These are phyloP conservation scores for Trematocara stigmaticum DNA, from an alignment of 2,113 vertebrate species.

Conservation along the genomic window DNA sequence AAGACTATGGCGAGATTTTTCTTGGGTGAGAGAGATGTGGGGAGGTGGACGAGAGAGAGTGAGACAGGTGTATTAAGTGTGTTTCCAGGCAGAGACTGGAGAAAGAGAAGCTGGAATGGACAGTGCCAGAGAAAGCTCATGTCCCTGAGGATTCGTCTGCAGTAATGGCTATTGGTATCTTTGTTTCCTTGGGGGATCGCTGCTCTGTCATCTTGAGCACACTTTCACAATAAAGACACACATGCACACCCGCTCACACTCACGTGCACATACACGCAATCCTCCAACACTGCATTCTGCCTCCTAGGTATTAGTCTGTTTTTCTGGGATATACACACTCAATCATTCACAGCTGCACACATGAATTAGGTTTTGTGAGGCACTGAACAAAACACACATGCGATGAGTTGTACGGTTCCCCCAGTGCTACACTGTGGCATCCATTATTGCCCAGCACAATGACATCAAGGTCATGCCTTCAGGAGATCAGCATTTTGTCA, in stretches of 20 bases:
- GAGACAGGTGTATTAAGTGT: constrained; percentile 7
- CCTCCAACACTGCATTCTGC: not conserved
- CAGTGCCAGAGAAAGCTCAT: not conserved
- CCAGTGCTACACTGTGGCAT: not conserved
- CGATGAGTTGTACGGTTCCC: not conserved
- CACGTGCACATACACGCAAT: not conserved
- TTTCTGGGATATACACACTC: not conserved
- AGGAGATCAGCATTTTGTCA: constrained; percentile 42
- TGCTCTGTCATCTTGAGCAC: constrained; percentile 25
- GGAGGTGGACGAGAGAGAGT: not conserved
- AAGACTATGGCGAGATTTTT: constrained; percentile 21
- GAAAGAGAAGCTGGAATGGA: constrained; percentile 7
- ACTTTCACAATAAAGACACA: not conserved
- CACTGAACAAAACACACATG: not conserved
- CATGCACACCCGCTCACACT: not conserved
- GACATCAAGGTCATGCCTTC: constrained; percentile 36
- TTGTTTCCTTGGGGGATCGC: not conserved
- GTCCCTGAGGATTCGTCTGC: constrained; percentile 32
- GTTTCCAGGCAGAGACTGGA: constrained; percentile 4
- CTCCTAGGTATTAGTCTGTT: not conserved
- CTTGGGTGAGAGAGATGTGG: not conserved
- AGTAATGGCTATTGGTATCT: constrained; percentile 47
- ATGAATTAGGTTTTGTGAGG: not conserved
- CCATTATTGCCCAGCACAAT: constrained; percentile 16
- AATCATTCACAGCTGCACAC: constrained; percentile 4